phyloP scores from a whole-genome alignment of 2,113 vertebrate species.

The Lonchura striata region DNA sequence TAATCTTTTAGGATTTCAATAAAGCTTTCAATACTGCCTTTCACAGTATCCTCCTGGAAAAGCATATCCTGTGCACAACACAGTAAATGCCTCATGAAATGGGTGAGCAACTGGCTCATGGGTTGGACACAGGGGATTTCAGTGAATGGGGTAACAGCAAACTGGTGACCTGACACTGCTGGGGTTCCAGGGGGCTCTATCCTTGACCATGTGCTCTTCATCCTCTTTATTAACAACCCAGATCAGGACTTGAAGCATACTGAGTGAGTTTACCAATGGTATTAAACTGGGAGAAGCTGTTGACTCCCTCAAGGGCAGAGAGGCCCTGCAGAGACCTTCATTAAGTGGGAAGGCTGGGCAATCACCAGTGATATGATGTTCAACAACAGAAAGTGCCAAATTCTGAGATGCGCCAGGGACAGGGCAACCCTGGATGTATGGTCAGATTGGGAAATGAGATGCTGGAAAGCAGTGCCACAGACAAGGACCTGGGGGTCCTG shows the following conservation, averaged over 20 bases:
- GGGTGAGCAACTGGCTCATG: not conserved
- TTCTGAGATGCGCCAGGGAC: not conserved
- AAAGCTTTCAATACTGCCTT: not conserved
- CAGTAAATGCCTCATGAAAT: not conserved
- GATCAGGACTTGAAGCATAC: not conserved
- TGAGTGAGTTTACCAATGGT: not conserved
- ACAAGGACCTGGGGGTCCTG: not conserved
- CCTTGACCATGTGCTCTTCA: not conserved
- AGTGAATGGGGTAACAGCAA: not conserved
- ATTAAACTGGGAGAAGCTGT: not conserved
- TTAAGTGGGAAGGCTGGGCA: not conserved
- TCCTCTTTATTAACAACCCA: not conserved
- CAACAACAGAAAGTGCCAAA: fast-evolving
- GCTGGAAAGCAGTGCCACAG: not conserved
- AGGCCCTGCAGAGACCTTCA: not conserved
- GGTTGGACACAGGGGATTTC: fast-evolving
- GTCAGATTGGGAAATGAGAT: not conserved
- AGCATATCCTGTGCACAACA: not conserved
- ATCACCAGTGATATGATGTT: not conserved
- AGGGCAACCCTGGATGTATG: not conserved
- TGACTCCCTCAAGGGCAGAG: not conserved
- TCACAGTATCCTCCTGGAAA: not conserved
- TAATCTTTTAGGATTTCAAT: not conserved
- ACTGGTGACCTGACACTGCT: not conserved
- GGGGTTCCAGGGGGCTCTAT: not conserved